Conservation (phyloP, 2,797 vertebrate species). For the Aeoliscus strigatus region DNA sequence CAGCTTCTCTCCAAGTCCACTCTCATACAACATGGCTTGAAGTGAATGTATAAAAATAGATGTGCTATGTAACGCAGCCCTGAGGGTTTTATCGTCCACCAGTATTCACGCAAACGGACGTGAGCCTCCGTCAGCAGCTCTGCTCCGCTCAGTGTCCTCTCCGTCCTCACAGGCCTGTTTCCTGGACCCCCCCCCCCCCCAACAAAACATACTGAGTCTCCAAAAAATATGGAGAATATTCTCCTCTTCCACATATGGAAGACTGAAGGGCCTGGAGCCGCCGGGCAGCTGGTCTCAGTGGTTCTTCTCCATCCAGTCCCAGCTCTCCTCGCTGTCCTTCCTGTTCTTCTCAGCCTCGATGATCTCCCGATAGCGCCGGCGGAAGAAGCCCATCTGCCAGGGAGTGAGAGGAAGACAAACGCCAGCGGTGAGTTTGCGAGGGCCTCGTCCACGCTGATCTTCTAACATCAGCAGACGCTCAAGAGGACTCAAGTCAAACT, state of each 20-base stretch:
- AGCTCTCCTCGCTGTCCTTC: conserved; percentile 95
- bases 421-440: no score
- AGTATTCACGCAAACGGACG: conserved; percentile 77
- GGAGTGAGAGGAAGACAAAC: conserved; percentile 13
- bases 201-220: conserved; percentile 85
- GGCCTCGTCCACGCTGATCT: no score
- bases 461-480: no score
- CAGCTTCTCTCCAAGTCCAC: conserved; percentile 65
- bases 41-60: conserved; percentile 95
- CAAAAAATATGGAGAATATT: conserved; percentile 99
- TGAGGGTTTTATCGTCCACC: conserved; percentile 88
- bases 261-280: conserved; percentile 83
- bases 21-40: conserved; percentile 78
- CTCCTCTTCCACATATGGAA: conserved; percentile 99
- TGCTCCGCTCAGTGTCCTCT: conserved; percentile 68
- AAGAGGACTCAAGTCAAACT: no score
- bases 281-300: conserved; percentile 78
- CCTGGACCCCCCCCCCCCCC: conserved; percentile 64
- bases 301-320: conserved; percentile 98
- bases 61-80: conserved; percentile 88
- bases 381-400: conserved; percentile 96
- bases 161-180: conserved; percentile 76
- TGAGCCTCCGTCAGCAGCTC: conserved; percentile 74
- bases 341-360: conserved; percentile 96
- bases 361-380: conserved; percentile 94